Evolutionary conservation across 2,113 vertebrate species (phyloP).

Genomic region (Nycticryphes semicollaris): DNA sequence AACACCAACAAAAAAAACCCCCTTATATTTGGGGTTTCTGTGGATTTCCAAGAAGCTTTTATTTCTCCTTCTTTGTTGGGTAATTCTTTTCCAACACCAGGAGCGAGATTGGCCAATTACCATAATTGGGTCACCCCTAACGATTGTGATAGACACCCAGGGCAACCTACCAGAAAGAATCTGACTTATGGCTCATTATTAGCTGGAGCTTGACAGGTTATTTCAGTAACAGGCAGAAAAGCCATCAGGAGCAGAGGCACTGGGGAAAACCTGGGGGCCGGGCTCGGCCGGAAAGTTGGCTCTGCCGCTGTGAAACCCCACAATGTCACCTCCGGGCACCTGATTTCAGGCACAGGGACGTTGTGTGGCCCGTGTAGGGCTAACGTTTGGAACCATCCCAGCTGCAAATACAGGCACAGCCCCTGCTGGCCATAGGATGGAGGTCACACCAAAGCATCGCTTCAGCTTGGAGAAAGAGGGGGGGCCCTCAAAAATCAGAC

Average conservation of each 20-base stretch:
- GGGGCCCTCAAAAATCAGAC: background rate
- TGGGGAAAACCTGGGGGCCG: background rate
- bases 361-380: rapidly evolving
- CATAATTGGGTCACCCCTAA: conserved; percentile 81
- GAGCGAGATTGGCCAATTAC: conserved; percentile 68
- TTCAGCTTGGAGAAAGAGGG: background rate
- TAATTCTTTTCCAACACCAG: background rate
- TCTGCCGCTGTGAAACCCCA: background rate
- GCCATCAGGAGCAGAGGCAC: conserved; percentile 26
- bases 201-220: conserved; percentile 68
- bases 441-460: background rate
- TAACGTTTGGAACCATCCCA: rapidly evolving
- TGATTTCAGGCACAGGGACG: rapidly evolving
- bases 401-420: background rate
- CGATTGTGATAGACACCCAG: conserved; percentile 66
- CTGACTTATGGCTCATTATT: conserved; percentile 71
- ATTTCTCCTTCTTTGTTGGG: conserved; percentile 32
- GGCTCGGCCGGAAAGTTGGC: background rate
- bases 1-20: background rate
- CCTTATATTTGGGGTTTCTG: background rate
- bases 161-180: conserved; percentile 73
- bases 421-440: background rate
- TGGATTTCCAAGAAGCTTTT: background rate
- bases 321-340: background rate
- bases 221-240: conserved; percentile 58